These are phyloP conservation scores for Sus scrofa DNA, from an alignment of 2,113 vertebrate species.

Conservation along the genomic window DNA sequence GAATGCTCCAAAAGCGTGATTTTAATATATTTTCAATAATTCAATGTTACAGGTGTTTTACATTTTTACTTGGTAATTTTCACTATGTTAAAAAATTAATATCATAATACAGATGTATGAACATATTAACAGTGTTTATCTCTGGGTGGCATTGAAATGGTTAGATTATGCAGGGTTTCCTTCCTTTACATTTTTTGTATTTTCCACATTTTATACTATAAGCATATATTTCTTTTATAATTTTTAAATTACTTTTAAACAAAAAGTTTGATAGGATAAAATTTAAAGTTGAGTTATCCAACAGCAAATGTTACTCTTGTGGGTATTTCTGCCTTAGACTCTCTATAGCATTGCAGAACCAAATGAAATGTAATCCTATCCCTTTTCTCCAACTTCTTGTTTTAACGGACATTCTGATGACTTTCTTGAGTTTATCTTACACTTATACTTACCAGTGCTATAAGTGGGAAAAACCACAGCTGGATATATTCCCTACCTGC, in stretches of 20 bases:
- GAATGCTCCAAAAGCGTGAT: neutral
- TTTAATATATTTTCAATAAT: slow-evolving; percentile 51
- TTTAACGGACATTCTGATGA: slow-evolving; percentile 44
- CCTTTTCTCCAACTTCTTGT: neutral
- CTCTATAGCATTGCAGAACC: slow-evolving; percentile 1
- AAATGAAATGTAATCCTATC: neutral
- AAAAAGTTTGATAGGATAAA: neutral
- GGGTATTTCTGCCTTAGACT: slow-evolving; percentile 35
- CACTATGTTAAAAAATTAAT: neutral
- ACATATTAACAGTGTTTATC: slow-evolving; percentile 25
- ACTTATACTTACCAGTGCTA: slow-evolving; percentile 3
- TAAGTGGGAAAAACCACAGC: neutral
- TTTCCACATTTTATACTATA: neutral
- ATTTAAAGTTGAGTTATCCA: neutral
- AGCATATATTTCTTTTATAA: neutral
- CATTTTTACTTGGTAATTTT: neutral
- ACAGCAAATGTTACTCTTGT: neutral
- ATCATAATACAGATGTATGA: slow-evolving; percentile 15
- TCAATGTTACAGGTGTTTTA: neutral
- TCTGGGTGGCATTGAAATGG: neutral
- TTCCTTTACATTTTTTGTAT: slow-evolving; percentile 6
- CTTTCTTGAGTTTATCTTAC: slow-evolving; percentile 4
- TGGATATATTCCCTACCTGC: neutral
- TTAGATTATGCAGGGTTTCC: neutral
- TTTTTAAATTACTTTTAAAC: neutral